A percentile compares a stretch with the other conserved stretches of the same genome.
phyloP scores from a whole-genome alignment of 37 sponge, comb jelly and placozoan genomes.

The Spongia lamella region DNA sequence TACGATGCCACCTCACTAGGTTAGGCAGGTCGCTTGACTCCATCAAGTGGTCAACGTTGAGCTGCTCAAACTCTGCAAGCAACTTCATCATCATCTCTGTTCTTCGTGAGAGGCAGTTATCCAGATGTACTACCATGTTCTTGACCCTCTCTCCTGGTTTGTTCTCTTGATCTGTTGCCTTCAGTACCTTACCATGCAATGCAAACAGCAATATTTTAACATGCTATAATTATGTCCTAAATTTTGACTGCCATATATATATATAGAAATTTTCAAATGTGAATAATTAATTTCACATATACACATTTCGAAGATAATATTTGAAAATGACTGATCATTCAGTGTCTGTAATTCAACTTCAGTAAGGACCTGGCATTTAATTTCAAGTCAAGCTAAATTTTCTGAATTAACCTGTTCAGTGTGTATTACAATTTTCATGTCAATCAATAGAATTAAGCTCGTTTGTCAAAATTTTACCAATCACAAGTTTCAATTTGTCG shows the following conservation, averaged over 20 bases:
- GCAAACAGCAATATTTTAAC: too few species aligned
- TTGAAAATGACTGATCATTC: too few species aligned
- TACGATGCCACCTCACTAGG: conserved; percentile 59
- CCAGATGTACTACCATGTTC: conserved; percentile 62
- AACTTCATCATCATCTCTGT: conserved; percentile 44
- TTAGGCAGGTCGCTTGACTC: conserved; percentile 1
- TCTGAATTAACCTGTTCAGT: too few species aligned
- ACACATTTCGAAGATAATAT: not conserved
- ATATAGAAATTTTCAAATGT: not conserved
- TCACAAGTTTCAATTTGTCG: too few species aligned
- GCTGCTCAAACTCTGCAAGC: conserved; percentile 13
- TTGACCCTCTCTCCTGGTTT: conserved; percentile 38
- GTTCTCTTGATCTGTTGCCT: conserved; percentile 18
- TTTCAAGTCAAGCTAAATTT: too few species aligned
- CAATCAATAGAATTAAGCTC: too few species aligned
- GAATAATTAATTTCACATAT: not conserved
- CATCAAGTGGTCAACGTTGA: conserved; percentile 40
- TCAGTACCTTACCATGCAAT: not conserved
- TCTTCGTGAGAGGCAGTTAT: conserved; percentile 39
- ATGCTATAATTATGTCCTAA: too few species aligned
- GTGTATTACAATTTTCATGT: too few species aligned
- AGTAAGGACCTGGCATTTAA: too few species aligned
- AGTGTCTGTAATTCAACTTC: too few species aligned
- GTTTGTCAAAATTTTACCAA: too few species aligned
- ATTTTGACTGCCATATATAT: too few species aligned